Evolutionary conservation across 2,888 invertebrate genomes (phyloP).

Genomic region (Mactromeris polynyma): DNA sequence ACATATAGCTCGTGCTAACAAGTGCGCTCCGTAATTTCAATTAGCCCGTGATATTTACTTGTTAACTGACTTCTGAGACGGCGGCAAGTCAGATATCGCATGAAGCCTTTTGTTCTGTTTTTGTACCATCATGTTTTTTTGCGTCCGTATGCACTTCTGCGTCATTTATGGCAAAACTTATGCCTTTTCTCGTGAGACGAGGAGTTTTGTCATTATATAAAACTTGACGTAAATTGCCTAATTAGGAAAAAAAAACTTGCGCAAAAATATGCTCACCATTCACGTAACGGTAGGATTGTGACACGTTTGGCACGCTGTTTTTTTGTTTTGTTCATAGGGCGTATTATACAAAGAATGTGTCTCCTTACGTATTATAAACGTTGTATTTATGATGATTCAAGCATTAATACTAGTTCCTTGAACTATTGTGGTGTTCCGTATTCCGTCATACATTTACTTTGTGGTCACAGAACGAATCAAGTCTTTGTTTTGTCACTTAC

Average conservation of each 20-base stretch:
- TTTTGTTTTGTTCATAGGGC: neutral
- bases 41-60: neutral
- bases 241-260: neutral
- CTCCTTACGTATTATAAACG: neutral
- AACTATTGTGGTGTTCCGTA: neutral
- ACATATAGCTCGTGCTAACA: neutral
- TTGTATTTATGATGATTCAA: neutral
- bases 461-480: too few species aligned
- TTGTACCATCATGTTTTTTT: neutral
- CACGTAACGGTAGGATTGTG: neutral
- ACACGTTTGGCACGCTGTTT: slow-evolving; percentile 2
- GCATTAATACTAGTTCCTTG: neutral
- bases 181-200: neutral
- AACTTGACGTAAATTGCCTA: slow-evolving; percentile 9
- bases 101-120: neutral
- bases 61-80: neutral
- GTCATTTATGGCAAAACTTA: slow-evolving; percentile 12
- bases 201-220: neutral
- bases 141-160: neutral
- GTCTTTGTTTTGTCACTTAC: too few species aligned
- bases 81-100: neutral
- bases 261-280: neutral
- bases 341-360: slow-evolving; percentile 9
- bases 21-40: neutral
- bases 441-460: too few species aligned